A percentile compares a stretch with the other conserved stretches of the same genome.
These are phyloP conservation scores for Tauraco hartlaubi DNA, from an alignment of 2,797 vertebrate genomes.

Conservation along the genomic window DNA sequence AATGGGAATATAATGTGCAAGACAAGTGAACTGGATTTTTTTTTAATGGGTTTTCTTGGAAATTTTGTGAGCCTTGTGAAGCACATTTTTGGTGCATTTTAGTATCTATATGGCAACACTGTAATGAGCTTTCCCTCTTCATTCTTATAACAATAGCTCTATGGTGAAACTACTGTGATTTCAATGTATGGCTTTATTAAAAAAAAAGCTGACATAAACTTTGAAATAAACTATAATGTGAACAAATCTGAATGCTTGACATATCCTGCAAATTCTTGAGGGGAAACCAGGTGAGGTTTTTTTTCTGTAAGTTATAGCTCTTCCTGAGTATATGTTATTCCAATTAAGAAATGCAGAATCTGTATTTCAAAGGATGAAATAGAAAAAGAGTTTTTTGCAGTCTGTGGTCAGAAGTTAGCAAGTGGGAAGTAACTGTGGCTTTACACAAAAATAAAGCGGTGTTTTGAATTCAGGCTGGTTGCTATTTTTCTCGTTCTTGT, in stretches of 20 bases:
- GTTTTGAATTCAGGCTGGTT: background rate
- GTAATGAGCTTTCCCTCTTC: background rate
- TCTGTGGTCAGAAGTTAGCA: background rate
- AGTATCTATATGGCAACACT: background rate
- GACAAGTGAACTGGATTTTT: background rate
- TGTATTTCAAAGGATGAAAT: background rate
- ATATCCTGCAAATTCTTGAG: background rate
- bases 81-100: background rate
- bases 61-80: background rate
- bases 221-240: background rate
- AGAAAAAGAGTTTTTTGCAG: background rate
- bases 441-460: background rate
- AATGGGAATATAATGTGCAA: background rate
- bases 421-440: background rate
- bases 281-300: background rate
- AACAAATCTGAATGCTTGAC: background rate
- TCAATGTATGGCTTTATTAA: background rate
- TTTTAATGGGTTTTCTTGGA: background rate
- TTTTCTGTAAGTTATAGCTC: background rate
- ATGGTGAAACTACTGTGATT: background rate
- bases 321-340: background rate
- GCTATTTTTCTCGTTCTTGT: background rate
- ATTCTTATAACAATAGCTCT: background rate
- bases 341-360: background rate
- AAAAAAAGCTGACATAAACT: background rate